Evolutionary conservation across 2,888 invertebrate species (phyloP).

Genomic region (Petrophora chlorosata): DNA sequence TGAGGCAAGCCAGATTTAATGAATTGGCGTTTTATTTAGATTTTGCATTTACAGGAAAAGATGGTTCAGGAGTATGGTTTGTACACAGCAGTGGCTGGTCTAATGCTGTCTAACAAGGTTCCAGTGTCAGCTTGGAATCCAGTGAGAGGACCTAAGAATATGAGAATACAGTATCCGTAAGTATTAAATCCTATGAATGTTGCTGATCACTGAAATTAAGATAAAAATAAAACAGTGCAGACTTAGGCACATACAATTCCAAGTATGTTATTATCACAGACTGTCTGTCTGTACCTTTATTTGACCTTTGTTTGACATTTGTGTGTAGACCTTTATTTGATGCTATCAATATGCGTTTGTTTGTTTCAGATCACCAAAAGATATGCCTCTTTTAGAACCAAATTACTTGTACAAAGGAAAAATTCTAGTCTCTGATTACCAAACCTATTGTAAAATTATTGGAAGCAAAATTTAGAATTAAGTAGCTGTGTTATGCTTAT

Average conservation of each 20-base stretch:
- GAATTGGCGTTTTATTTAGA: too few species aligned
- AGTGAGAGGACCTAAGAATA: slow-evolving; percentile 83
- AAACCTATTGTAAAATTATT: slow-evolving; percentile 76
- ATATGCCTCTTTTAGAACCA: slow-evolving; percentile 63
- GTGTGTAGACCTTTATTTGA: too few species aligned
- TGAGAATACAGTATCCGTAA: slow-evolving; percentile 74
- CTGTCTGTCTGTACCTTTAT: too few species aligned
- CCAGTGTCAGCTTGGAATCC: slow-evolving; percentile 90
- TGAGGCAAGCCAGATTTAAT: too few species aligned
- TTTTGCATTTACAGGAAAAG: slow-evolving; percentile 61
- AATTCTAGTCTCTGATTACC: slow-evolving; percentile 72
- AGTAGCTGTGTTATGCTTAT: not conserved
- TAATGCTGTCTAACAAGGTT: slow-evolving; percentile 88
- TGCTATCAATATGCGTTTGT: not conserved
- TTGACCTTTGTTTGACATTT: too few species aligned
- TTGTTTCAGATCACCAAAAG: slow-evolving; percentile 60
- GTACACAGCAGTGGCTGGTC: slow-evolving; percentile 86
- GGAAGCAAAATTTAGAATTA: slow-evolving; percentile 34
- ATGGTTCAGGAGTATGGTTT: slow-evolving; percentile 83
- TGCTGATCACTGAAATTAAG: too few species aligned
- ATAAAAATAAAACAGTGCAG: too few species aligned
- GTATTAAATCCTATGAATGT: slow-evolving; percentile 41
- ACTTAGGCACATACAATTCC: too few species aligned
- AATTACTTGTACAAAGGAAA: slow-evolving; percentile 73
- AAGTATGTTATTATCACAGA: too few species aligned